Percentiles rank a stretch among this genome's conserved stretches.
Evolutionary conservation across 1,140 invertebrate species (phyloP).

Genomic region (Dendrolimus kikuchii): DNA sequence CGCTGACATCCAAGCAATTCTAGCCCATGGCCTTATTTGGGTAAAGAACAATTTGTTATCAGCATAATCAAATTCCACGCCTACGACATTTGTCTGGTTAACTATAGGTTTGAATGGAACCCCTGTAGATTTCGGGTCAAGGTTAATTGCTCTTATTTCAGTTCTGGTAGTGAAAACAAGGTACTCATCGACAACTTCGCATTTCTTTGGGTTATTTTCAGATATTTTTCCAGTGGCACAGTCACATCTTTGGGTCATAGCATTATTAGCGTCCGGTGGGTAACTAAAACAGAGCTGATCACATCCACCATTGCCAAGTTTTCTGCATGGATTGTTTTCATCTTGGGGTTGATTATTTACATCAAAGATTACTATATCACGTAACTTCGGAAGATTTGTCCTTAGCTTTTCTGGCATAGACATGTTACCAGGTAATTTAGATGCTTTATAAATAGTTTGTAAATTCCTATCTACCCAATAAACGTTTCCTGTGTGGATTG

Average conservation of each 20-base stretch:
- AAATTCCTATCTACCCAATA: conserved; percentile 98
- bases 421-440: conserved; percentile 82
- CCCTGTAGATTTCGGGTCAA: conserved; percentile 86
- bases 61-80: conserved; percentile 94
- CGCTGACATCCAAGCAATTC: conserved; percentile 85
- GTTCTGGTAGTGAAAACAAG: conserved; percentile 93
- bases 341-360: conserved; percentile 87
- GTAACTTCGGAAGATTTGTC: conserved; percentile 86
- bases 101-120: conserved; percentile 89
- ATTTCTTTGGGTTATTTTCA: conserved; percentile 76
- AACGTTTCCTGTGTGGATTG: conserved; percentile 86
- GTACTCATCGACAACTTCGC: conserved; percentile 89
- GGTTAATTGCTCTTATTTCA: conserved; percentile 89
- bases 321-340: conserved; percentile 84
- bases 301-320: conserved; percentile 86
- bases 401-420: conserved; percentile 80
- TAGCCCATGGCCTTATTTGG: conserved; percentile 92
- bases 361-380: conserved; percentile 94
- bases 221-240: conserved; percentile 90
- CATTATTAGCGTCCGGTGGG: conserved; percentile 75
- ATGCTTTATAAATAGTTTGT: conserved; percentile 88
- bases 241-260: conserved; percentile 84
- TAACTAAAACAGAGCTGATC: conserved; percentile 97
- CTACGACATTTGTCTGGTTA: conserved; percentile 97
- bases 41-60: conserved; percentile 92